Conservation (phyloP, 2,797 vertebrate genomes). For the Loris lydekkerianus region DNA sequence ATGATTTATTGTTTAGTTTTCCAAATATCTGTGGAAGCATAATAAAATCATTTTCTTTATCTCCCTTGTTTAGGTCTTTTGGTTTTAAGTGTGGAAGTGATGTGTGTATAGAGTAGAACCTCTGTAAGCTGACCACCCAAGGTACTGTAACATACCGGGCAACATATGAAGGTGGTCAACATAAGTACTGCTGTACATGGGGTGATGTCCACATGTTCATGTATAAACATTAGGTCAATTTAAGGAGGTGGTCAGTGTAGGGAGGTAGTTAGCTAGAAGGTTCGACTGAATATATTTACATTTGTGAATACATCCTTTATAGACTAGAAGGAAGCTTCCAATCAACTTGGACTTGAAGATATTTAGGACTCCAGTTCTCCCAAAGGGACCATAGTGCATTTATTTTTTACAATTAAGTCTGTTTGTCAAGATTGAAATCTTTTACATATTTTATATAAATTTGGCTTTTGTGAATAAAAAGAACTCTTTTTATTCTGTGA, state of each 20-base stretch:
- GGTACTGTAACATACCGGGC: too few relatives aligned
- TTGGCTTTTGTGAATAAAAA: slow-evolving; percentile 6
- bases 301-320: not conserved
- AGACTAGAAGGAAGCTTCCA: not conserved
- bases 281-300: too few relatives aligned
- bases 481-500: not conserved
- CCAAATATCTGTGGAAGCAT: not conserved
- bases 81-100: not conserved
- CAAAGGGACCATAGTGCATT: not conserved
- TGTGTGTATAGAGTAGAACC: too few relatives aligned
- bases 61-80: not conserved
- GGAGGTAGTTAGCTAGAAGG: too few relatives aligned
- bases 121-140: too few relatives aligned
- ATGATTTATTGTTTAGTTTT: not conserved
- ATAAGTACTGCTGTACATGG: too few relatives aligned
- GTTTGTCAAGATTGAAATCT: not conserved
- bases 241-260: too few relatives aligned
- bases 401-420: slow-evolving; percentile 18
- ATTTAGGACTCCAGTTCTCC: not conserved
- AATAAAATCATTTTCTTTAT: not conserved
- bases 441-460: slow-evolving; percentile 39
- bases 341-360: not conserved
- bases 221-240: too few relatives aligned
- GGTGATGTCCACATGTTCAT: too few relatives aligned
- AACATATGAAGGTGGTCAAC: too few relatives aligned